These are phyloP conservation scores for Drosophila gaucha DNA, from an alignment of 2,888 invertebrate genomes.

Conservation along the genomic window DNA sequence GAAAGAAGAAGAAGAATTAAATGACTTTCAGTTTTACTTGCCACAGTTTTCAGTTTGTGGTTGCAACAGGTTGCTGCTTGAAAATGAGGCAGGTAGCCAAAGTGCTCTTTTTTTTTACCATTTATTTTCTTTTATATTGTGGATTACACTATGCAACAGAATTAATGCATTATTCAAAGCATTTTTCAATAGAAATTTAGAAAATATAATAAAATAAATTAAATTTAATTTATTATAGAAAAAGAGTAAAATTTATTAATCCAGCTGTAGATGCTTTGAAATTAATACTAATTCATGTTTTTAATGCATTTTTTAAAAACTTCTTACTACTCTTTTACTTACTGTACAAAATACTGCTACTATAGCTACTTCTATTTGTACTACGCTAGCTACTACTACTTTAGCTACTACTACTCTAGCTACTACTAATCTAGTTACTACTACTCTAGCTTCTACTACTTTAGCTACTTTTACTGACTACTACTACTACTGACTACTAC, in stretches of 20 bases:
- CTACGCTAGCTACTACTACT: background rate
- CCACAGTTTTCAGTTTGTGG: conserved; percentile 35
- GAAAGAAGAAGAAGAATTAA: conserved; percentile 6
- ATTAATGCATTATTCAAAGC: background rate
- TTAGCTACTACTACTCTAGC: background rate
- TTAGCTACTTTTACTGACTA: background rate
- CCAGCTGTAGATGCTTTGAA: too few species aligned
- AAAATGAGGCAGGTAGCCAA: conserved; percentile 26
- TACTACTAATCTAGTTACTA: background rate
- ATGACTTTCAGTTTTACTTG: conserved; percentile 67
- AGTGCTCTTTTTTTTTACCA: conserved; percentile 18
- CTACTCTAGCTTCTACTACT: too few species aligned
- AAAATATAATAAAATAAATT: background rate
- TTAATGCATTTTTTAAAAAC: too few species aligned
- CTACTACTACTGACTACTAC: background rate
- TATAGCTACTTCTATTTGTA: background rate
- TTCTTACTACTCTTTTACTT: too few species aligned
- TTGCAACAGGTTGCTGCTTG: conserved; percentile 52
- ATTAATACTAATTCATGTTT: too few species aligned
- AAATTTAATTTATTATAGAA: background rate
- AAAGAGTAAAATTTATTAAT: too few species aligned
- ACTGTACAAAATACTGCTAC: background rate
- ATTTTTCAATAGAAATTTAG: background rate
- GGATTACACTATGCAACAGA: conserved; percentile 28
- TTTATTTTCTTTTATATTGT: background rate